Percentiles rank a stretch among this genome's conserved stretches.
Evolutionary conservation across 2,888 invertebrate genomes (phyloP).

Genomic region (Catotricha subobsoleta): DNA sequence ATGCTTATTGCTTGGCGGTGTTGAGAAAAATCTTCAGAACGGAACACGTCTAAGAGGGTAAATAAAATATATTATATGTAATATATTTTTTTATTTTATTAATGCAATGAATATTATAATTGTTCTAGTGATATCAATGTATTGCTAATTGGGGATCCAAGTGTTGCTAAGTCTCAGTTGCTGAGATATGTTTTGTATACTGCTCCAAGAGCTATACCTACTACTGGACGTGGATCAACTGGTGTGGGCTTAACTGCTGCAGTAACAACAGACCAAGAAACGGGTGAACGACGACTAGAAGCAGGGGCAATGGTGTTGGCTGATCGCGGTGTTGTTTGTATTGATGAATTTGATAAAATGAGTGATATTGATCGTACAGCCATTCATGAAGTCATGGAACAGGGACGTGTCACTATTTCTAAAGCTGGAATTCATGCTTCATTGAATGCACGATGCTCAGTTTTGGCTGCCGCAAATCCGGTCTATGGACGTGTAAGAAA

Average conservation of each 20-base stretch:
- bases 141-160: slow-evolving; percentile 93
- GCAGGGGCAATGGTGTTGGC: slow-evolving; percentile 99
- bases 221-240: slow-evolving; percentile 94
- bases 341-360: slow-evolving; percentile 98
- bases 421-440: slow-evolving; percentile 98
- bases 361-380: slow-evolving; percentile 97
- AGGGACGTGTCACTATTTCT: slow-evolving; percentile 90
- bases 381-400: slow-evolving; percentile 99
- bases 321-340: slow-evolving; percentile 92
- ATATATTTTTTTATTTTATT: background rate
- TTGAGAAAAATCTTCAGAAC: slow-evolving; percentile 82
- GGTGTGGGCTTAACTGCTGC: slow-evolving; percentile 98
- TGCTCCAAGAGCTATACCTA: slow-evolving; percentile 89
- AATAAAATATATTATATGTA: slow-evolving; percentile 12
- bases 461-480: slow-evolving; percentile 98
- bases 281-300: slow-evolving; percentile 72
- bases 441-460: slow-evolving; percentile 92
- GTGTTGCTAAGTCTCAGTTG: slow-evolving; percentile 95
- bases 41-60: slow-evolving; percentile 80
- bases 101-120: no score
- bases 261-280: slow-evolving; percentile 90
- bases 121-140: slow-evolving; percentile 56
- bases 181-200: slow-evolving; percentile 84
- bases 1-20: slow-evolving; percentile 84
- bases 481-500: slow-evolving; percentile 74